phyloP scores from a whole-genome alignment of 2,113 vertebrate genomes.

The Nannospalax galili region DNA sequence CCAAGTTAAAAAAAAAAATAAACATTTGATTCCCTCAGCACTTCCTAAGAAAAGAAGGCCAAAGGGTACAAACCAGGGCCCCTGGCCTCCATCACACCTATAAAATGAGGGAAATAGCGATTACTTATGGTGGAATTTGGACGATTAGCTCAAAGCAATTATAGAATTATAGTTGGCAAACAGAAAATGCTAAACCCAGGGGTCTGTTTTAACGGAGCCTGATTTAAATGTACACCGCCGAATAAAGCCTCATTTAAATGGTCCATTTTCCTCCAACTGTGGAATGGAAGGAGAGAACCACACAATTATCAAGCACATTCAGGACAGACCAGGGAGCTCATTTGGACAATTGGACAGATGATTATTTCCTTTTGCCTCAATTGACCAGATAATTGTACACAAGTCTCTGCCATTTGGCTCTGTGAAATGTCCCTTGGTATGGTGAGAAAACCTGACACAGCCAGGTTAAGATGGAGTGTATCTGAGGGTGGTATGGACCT shows the following conservation, averaged over 20 bases:
- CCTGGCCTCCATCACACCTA: background rate
- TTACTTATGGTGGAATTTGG: conserved; percentile 27
- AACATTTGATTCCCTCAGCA: background rate
- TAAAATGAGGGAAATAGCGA: background rate
- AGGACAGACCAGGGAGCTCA: conserved; percentile 33
- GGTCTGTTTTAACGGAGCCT: conserved; percentile 6
- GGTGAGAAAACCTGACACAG: background rate
- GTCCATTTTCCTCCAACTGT: background rate
- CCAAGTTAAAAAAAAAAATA: background rate
- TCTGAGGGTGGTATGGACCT: background rate
- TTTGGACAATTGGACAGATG: conserved; percentile 62
- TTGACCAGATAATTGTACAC: conserved; percentile 49
- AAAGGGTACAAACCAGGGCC: background rate
- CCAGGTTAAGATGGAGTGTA: rapidly evolving
- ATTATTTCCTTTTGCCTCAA: conserved; percentile 62
- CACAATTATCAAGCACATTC: background rate
- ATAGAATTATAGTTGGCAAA: conserved; percentile 51
- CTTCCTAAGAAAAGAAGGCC: conserved; percentile 2
- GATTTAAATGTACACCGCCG: background rate
- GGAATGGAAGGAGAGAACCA: background rate
- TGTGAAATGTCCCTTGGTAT: background rate
- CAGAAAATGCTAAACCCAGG: conserved; percentile 52
- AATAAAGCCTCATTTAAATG: background rate
- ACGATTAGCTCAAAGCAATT: conserved; percentile 61
- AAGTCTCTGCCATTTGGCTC: conserved; percentile 7